Percentiles rank a stretch among this genome's conserved stretches.
These are phyloP conservation scores for Manacus vitellinus DNA, from an alignment of 2,113 vertebrate species.

Conservation along the genomic window DNA sequence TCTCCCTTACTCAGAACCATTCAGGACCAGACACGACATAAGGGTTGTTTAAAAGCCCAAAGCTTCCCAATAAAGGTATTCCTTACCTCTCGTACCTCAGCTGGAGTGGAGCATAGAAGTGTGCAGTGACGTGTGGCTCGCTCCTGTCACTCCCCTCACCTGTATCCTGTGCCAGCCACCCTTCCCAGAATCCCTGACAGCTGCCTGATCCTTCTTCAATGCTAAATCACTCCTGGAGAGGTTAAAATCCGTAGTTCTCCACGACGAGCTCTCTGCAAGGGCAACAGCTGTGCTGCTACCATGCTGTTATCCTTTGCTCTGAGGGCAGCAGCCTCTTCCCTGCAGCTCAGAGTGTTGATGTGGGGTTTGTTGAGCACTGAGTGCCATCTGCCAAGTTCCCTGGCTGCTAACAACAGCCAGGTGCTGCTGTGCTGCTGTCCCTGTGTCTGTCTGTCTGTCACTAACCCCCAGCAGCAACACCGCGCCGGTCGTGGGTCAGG, in stretches of 20 bases:
- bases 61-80: neutral
- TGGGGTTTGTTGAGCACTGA: neutral
- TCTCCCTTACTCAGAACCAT: neutral
- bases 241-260: neutral
- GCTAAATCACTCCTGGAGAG: neutral
- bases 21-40: neutral
- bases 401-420: neutral
- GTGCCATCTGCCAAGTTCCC: neutral
- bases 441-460: neutral
- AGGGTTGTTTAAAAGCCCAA: neutral
- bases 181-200: neutral
- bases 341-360: neutral
- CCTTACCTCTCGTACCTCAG: neutral
- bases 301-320: neutral
- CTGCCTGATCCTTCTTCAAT: neutral
- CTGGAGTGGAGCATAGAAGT: neutral
- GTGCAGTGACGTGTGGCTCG: neutral
- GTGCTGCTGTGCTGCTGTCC: neutral
- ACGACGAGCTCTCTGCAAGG: neutral
- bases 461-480: neutral
- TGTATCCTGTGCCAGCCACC: neutral
- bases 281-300: neutral
- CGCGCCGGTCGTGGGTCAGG: fast-evolving
- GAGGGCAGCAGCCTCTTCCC: neutral
- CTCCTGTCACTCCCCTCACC: neutral